These are phyloP conservation scores for Labeo catla DNA, from an alignment of 2,113 vertebrate species.

Conservation along the genomic window DNA sequence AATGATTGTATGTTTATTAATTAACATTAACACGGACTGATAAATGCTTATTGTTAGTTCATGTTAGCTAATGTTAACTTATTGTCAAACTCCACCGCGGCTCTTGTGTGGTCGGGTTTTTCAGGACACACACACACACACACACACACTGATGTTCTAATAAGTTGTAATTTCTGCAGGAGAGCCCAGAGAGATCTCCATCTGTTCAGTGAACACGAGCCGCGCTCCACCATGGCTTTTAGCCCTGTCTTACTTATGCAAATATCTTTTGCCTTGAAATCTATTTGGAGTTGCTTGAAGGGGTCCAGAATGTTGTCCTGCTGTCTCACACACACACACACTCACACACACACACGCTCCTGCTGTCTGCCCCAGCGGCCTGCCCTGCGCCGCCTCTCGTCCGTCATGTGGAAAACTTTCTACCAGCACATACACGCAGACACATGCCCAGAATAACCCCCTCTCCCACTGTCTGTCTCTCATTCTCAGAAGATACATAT, in stretches of 20 bases:
- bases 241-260: conserved; percentile 80
- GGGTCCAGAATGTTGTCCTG: conserved; percentile 81
- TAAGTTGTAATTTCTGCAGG: conserved; percentile 74
- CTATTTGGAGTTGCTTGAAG: conserved; percentile 84
- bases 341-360: conserved; percentile 28
- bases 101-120: background rate
- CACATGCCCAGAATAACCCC: conserved; percentile 59
- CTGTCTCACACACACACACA: conserved; percentile 63
- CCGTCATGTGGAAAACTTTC: conserved; percentile 73
- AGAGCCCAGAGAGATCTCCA: conserved; percentile 67
- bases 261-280: conserved; percentile 85
- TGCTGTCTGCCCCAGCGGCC: conserved; percentile 62
- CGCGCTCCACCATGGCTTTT: conserved; percentile 70
- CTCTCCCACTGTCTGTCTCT: conserved; percentile 39
- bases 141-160: conserved; percentile 63
- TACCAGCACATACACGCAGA: conserved; percentile 75
- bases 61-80: background rate
- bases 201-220: conserved; percentile 68
- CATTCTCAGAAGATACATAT: background rate
- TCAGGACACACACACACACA: background rate
- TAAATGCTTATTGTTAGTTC: background rate
- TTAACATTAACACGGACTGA: background rate
- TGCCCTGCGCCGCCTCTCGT: conserved; percentile 65
- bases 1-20: background rate
- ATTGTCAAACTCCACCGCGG: conserved; percentile 16